Base-by-base conservation (phyloP, 2,888 invertebrate genomes). In the Lordiphosa andalusiaca region DNA sequence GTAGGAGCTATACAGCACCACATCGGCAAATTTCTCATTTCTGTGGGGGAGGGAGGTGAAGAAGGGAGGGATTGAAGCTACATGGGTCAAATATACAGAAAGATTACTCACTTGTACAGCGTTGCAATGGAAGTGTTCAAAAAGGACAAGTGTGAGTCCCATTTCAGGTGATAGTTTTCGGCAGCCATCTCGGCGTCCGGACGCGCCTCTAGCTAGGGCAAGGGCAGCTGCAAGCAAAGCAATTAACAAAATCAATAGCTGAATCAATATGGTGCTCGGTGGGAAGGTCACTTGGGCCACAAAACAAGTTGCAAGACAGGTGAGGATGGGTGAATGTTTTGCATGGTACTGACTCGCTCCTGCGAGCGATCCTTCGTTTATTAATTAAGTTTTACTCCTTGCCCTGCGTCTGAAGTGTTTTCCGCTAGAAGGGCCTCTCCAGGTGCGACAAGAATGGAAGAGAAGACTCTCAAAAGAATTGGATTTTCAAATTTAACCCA, bases 151-250 rank as follows among this genome's bases (percentile, higher is more conserved):
- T 95, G 95, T 71, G 95, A 95, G 89, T 95, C 95, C 96, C 96
- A 96, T 91, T 96, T 96, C 52, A 96, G 91, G 90, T 96, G 95
- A 89, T 95, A 96, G 81, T 95, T 96, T 89, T 96, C 96, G 82
- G 92, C 91, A 63, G 88, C 81, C 89, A 88, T 88, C 39, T 80
- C 60, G 52, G 50, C 21, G 61, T 57, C 53, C 50, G 48, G 44
- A 48, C 40, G 42, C 58, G 58, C 51, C 59, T 59, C 59, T 59
- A 42, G 38, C 10, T n/a, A 41, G 33, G 35, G 16, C 30, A 46
- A 39, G 35, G 36, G 35, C 30, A 35, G 42, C 42, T 51, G 21
- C 49, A 36, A 30, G 33, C 10, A 48, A 23, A 36, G 23, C 47
- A 42, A 56, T 58, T 36, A 58, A 50, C 52, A 52, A 62, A 75